A percentile compares a stretch with the other conserved stretches of the same genome.
Conservation (phyloP, 2,113 vertebrate species). For the Platichthys stellatus region DNA sequence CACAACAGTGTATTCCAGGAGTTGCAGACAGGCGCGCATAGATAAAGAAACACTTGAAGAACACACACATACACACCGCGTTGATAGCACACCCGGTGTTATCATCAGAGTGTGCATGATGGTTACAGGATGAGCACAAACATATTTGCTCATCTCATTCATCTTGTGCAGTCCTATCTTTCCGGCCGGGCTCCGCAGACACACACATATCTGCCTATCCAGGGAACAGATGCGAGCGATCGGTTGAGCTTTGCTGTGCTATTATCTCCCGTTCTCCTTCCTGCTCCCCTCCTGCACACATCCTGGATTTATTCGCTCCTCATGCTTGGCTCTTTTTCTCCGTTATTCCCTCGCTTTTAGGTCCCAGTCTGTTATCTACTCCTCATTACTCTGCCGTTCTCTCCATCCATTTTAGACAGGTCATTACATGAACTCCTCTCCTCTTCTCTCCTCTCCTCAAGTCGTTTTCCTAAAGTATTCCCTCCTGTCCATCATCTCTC, state of each 20-base stretch:
- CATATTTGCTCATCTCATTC: slow-evolving; percentile 78
- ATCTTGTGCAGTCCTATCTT: slow-evolving; percentile 69
- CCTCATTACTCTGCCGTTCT: slow-evolving; percentile 11
- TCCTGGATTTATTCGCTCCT: slow-evolving; percentile 37
- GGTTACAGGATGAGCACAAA: slow-evolving; percentile 67
- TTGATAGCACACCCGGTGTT: slow-evolving; percentile 56
- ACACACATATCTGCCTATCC: slow-evolving; percentile 53
- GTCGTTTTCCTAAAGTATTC: neutral
- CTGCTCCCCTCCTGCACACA: slow-evolving; percentile 5
- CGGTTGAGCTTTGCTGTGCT: slow-evolving; percentile 52
- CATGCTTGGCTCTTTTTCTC: slow-evolving; percentile 25
- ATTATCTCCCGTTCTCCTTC: slow-evolving; percentile 42
- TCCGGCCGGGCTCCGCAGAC: slow-evolving; percentile 56
- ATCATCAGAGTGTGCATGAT: slow-evolving; percentile 62
- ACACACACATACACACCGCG: slow-evolving; percentile 20
- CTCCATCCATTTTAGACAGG: slow-evolving; percentile 32
- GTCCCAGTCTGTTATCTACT: slow-evolving; percentile 6
- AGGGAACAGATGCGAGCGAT: slow-evolving; percentile 50
- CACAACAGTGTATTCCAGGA: neutral
- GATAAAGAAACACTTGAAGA: slow-evolving; percentile 17
- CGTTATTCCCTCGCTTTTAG: slow-evolving; percentile 3
- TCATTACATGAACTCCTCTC: slow-evolving; percentile 30
- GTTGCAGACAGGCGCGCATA: neutral
- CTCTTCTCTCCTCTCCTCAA: neutral
- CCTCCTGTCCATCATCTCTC: neutral